Percentiles rank a stretch among this genome's conserved stretches.
Conservation (phyloP, 2,113 vertebrate species). For the Ahaetulla prasina region DNA sequence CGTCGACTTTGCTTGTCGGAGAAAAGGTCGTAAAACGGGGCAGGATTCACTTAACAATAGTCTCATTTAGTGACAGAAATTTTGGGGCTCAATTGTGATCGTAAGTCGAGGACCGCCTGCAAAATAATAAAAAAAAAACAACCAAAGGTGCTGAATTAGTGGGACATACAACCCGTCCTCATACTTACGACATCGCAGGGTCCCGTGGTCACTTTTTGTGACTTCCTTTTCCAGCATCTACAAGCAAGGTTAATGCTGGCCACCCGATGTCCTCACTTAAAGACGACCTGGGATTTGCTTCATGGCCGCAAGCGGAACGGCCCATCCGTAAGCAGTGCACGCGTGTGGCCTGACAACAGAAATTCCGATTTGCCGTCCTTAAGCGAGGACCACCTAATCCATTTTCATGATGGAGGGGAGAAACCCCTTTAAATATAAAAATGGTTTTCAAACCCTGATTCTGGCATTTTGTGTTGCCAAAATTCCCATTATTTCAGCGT, state of each 20-base stretch:
- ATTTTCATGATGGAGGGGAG: too few relatives aligned
- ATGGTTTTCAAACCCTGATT: neutral
- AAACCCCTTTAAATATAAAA: neutral
- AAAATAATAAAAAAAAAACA: too few relatives aligned
- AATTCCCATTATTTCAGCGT: neutral
- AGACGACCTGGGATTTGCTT: neutral
- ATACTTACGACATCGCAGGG: neutral
- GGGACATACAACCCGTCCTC: neutral
- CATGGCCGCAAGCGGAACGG: too few relatives aligned
- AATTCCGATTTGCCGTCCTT: neutral
- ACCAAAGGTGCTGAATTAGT: neutral
- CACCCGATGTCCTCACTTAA: neutral
- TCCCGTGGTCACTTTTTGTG: neutral
- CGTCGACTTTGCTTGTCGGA: too few relatives aligned
- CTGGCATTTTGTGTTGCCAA: neutral
- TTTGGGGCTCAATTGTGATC: too few relatives aligned
- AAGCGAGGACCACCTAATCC: neutral
- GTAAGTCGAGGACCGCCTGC: too few relatives aligned
- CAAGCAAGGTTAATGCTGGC: neutral
- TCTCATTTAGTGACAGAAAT: too few relatives aligned
- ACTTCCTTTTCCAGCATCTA: neutral
- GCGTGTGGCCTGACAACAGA: neutral
- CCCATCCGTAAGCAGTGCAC: too few relatives aligned
- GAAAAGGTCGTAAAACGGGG: too few relatives aligned
- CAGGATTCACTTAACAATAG: too few relatives aligned